phyloP scores from a whole-genome alignment of 2,888 invertebrate species.

The Eueremaeus valkanovi region DNA sequence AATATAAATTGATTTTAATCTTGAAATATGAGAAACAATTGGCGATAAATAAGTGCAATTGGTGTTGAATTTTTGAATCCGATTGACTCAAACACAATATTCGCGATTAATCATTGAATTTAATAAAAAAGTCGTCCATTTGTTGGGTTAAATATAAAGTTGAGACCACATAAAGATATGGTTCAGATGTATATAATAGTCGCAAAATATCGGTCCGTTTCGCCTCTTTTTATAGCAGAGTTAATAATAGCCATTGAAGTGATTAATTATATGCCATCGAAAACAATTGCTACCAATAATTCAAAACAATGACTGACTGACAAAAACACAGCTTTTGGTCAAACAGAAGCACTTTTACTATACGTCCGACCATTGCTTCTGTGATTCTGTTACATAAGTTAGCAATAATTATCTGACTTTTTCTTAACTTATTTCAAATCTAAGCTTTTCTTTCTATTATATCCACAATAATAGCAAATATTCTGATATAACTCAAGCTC shows the following conservation, averaged over 20 bases:
- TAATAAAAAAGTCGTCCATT: slow-evolving; percentile 10
- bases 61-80: not conserved
- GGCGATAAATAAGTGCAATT: not conserved
- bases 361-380: not conserved
- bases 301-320: slow-evolving; percentile 31
- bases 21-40: not conserved
- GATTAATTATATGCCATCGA: slow-evolving; percentile 31
- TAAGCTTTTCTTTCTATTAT: too few species aligned
- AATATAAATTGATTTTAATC: not conserved
- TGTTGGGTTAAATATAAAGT: slow-evolving; percentile 2
- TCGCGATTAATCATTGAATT: slow-evolving; percentile 15
- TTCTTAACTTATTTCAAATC: too few species aligned
- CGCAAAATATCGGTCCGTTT: slow-evolving; percentile 20
- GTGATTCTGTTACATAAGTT: not conserved
- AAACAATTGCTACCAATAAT: slow-evolving; percentile 33
- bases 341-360: not conserved
- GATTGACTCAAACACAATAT: not conserved
- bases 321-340: slow-evolving; percentile 16
- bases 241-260: slow-evolving; percentile 31
- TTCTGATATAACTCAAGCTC: too few species aligned
- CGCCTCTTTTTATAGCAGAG: not conserved
- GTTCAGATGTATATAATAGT: slow-evolving; percentile 24
- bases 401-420: not conserved
- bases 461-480: too few species aligned
- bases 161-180: slow-evolving; percentile 27